Evolutionary conservation across 2,797 vertebrate species (phyloP).

Genomic region (Zalophus californianus): DNA sequence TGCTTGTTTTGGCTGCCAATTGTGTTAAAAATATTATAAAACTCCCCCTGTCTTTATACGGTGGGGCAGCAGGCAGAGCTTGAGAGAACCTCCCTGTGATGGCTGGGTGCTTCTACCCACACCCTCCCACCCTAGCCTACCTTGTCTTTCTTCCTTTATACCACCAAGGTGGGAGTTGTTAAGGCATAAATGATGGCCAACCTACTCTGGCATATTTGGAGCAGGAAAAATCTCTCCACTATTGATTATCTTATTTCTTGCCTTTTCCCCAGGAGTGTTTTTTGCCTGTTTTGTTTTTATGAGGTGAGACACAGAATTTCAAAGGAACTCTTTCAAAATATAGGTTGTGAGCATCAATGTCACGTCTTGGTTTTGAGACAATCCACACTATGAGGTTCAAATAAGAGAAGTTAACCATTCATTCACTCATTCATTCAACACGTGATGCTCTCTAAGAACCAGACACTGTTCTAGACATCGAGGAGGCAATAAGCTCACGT

Average conservation of each 20-base stretch:
- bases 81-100: neutral
- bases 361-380: neutral
- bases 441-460: neutral
- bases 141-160: neutral
- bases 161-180: neutral
- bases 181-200: neutral
- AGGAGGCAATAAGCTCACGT: neutral
- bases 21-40: neutral
- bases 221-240: neutral
- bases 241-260: neutral
- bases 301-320: neutral
- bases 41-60: neutral
- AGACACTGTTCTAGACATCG: neutral
- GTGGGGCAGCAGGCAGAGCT: neutral
- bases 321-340: constrained; percentile 27
- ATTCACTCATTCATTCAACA: neutral
- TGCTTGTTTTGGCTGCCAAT: neutral
- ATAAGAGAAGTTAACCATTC: neutral
- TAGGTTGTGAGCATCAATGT: neutral
- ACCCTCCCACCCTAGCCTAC: rapidly evolving
- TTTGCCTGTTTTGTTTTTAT: neutral
- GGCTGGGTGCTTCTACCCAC: neutral
- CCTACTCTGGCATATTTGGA: neutral
- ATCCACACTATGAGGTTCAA: neutral
- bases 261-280: neutral